Evolutionary conservation across 2,888 invertebrate genomes (phyloP).

Genomic region (Melolontha melolontha): DNA sequence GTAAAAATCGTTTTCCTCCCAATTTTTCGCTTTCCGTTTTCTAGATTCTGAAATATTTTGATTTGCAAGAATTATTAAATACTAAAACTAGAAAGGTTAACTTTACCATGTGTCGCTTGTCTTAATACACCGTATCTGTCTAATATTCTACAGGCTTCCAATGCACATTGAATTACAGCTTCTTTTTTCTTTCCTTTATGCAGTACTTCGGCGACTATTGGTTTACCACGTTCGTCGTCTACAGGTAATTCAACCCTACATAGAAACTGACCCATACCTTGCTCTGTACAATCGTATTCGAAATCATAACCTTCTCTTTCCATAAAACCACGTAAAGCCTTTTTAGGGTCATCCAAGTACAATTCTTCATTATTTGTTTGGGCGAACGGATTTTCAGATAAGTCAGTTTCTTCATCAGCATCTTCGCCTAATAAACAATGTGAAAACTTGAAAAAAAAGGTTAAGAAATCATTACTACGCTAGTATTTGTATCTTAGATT

Average conservation of each 20-base stretch:
- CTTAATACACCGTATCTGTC: constrained; percentile 89
- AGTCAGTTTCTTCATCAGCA: constrained; percentile 86
- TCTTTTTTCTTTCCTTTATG: constrained; percentile 96
- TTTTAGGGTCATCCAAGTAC: constrained; percentile 95
- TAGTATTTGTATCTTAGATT: too few relatives aligned
- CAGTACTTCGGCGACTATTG: constrained; percentile 84
- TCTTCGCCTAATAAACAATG: constrained; percentile 74
- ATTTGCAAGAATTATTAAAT: constrained; percentile 8
- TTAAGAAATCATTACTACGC: too few relatives aligned
- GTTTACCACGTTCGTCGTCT: constrained; percentile 80
- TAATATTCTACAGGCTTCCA: constrained; percentile 93
- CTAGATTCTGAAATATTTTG: constrained; percentile 74
- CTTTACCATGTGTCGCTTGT: constrained; percentile 85
- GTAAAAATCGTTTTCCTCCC: constrained; percentile 91
- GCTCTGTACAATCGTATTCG: constrained; percentile 88
- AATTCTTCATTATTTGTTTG: constrained; percentile 86
- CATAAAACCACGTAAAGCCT: constrained; percentile 92
- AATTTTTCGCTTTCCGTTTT: constrained; percentile 82
- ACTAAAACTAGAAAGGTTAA: background rate
- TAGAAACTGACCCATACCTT: constrained; percentile 85
- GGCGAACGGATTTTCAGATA: constrained; percentile 87
- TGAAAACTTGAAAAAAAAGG: background rate
- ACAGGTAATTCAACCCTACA: constrained; percentile 88
- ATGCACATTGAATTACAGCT: constrained; percentile 90
- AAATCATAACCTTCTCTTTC: constrained; percentile 91